These are phyloP conservation scores for Paragorgia papillata DNA, from an alignment of 92 coral and sea anemone species.

Conservation along the genomic window DNA sequence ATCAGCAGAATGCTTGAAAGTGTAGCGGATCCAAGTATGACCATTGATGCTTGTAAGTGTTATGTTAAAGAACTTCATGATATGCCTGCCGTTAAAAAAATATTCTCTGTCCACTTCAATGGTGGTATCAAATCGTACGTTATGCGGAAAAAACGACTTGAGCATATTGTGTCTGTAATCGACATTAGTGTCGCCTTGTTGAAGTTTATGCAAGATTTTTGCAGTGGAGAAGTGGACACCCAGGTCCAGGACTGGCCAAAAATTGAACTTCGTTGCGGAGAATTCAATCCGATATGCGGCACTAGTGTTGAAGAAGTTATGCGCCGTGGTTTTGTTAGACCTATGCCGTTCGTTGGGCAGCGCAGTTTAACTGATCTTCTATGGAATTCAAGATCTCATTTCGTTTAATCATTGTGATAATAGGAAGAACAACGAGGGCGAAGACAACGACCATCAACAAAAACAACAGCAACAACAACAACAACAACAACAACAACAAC, in stretches of 20 bases:
- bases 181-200: slow-evolving; percentile 38
- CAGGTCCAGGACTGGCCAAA: slow-evolving; percentile 1
- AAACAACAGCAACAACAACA: too few species aligned
- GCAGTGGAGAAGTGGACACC: not conserved
- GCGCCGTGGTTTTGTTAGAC: not conserved
- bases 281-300: slow-evolving; percentile 5
- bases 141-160: slow-evolving; percentile 43
- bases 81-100: slow-evolving; percentile 38
- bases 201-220: slow-evolving; percentile 9
- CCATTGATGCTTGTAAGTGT: slow-evolving; percentile 53
- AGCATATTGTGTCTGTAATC: slow-evolving; percentile 46
- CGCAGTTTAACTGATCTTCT: too few species aligned
- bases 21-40: slow-evolving; percentile 8
- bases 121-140: slow-evolving; percentile 52
- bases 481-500: too few species aligned
- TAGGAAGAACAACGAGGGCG: too few species aligned
- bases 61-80: slow-evolving; percentile 56
- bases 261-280: not conserved
- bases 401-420: too few species aligned
- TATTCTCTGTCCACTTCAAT: slow-evolving; percentile 46
- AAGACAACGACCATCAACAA: too few species aligned
- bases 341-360: too few species aligned
- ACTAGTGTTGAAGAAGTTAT: not conserved
- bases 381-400: too few species aligned
- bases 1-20: slow-evolving; percentile 29